Percentiles rank a stretch among this genome's conserved stretches.
These are phyloP conservation scores for Galleria mellonella DNA, from an alignment of 1,140 invertebrate genomes.

Conservation along the genomic window DNA sequence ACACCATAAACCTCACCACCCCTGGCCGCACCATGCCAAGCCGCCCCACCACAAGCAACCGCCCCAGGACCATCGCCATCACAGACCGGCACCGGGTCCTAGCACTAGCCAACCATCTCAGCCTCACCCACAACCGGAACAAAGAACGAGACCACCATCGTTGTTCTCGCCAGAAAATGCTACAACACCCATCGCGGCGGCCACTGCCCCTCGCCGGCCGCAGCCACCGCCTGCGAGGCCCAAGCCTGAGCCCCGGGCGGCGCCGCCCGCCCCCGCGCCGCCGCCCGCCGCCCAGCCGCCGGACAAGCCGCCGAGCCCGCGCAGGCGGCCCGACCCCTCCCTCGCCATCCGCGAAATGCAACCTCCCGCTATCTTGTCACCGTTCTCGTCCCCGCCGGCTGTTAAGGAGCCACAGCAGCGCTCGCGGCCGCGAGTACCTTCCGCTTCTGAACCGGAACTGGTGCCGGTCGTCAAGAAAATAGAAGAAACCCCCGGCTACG, in stretches of 20 bases:
- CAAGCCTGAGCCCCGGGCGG: slow-evolving; percentile 16
- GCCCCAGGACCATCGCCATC: slow-evolving; percentile 41
- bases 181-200: slow-evolving; percentile 40
- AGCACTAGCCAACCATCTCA: too few species aligned
- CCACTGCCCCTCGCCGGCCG: slow-evolving; percentile 31
- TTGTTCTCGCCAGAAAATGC: slow-evolving; percentile 58
- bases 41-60: slow-evolving; percentile 51
- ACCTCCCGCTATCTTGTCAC: slow-evolving; percentile 56
- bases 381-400: slow-evolving; percentile 55
- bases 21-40: slow-evolving; percentile 44
- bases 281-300: not conserved
- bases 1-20: slow-evolving; percentile 43
- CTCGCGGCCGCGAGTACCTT: slow-evolving; percentile 31
- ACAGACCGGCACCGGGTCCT: slow-evolving; percentile 14
- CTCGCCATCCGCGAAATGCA: slow-evolving; percentile 54
- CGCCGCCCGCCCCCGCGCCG: slow-evolving; percentile 3
- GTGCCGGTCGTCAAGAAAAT: slow-evolving; percentile 60
- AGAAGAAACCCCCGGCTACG: slow-evolving; percentile 61
- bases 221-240: slow-evolving; percentile 19
- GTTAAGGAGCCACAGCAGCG: slow-evolving; percentile 24
- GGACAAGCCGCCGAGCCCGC: slow-evolving; percentile 34
- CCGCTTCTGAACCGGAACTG: slow-evolving; percentile 56
- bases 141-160: slow-evolving; percentile 52
- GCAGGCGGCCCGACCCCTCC: slow-evolving; percentile 43
- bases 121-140: slow-evolving; percentile 20